phyloP scores from a whole-genome alignment of 2,888 invertebrate genomes.

The Colletes collaris region DNA sequence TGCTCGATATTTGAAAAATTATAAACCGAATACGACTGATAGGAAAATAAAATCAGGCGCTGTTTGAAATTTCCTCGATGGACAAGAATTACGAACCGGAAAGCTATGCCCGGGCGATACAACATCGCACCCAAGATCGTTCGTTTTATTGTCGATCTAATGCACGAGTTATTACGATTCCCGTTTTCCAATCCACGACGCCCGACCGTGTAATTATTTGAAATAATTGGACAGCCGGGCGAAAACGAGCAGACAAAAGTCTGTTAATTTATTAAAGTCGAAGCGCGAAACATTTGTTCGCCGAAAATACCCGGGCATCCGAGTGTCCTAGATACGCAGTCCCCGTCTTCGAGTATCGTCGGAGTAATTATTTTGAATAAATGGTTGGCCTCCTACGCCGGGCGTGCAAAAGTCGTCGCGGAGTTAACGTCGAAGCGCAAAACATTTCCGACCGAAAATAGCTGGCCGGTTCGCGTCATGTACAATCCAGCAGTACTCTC shows the following conservation, averaged over 20 bases:
- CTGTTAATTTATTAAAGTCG: slow-evolving; percentile 63
- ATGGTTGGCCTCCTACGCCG: slow-evolving; percentile 64
- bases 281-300: slow-evolving; percentile 57
- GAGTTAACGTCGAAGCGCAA: slow-evolving; percentile 58
- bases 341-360: slow-evolving; percentile 51
- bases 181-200: background rate
- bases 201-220: slow-evolving; percentile 41
- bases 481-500: slow-evolving; percentile 35
- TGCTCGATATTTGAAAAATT: no score
- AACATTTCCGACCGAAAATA: slow-evolving; percentile 68
- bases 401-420: slow-evolving; percentile 48
- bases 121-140: slow-evolving; percentile 32
- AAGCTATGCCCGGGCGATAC: slow-evolving; percentile 15
- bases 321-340: slow-evolving; percentile 57
- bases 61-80: slow-evolving; percentile 30
- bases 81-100: slow-evolving; percentile 30
- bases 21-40: background rate
- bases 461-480: slow-evolving; percentile 57
- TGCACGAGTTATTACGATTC: slow-evolving; percentile 30
- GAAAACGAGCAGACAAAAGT: slow-evolving; percentile 33
- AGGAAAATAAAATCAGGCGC: slow-evolving; percentile 24
- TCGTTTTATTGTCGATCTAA: slow-evolving; percentile 26
- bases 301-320: slow-evolving; percentile 55
- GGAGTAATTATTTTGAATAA: slow-evolving; percentile 67
- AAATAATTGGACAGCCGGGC: slow-evolving; percentile 46